Conservation (phyloP, 2,888 invertebrate species). For the Oscheius sp. region DNA sequence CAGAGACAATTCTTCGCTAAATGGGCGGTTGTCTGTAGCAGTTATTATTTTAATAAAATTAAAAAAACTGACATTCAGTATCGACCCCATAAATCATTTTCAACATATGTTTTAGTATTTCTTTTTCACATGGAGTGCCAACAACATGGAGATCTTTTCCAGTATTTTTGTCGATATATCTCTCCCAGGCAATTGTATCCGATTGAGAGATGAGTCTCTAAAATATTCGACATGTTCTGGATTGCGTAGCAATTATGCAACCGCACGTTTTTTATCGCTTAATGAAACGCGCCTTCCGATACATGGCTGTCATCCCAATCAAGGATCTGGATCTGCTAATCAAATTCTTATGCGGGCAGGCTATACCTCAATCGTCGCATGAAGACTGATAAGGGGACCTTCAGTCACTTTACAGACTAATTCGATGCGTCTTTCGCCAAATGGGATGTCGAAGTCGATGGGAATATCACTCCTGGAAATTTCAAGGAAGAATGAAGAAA, state of each 20-base stretch:
- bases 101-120: not conserved
- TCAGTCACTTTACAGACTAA: not conserved
- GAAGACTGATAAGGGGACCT: not conserved
- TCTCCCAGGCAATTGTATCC: no score
- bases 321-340: no score
- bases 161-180: no score
- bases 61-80: not conserved
- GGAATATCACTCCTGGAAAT: not conserved
- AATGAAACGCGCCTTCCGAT: no score
- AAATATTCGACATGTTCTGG: not conserved
- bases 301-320: no score
- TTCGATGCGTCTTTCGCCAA: not conserved
- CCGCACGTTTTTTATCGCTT: no score
- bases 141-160: not conserved
- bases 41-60: no score
- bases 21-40: not conserved
- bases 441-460: not conserved
- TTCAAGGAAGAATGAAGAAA: no score
- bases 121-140: not conserved
- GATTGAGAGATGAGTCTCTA: not conserved
- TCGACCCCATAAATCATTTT: not conserved
- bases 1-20: not conserved
- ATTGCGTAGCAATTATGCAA: no score
- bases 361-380: not conserved
- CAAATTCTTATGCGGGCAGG: not conserved